These are phyloP conservation scores for Suncus etruscus DNA, from an alignment of 2,113 vertebrate species.

Conservation along the genomic window DNA sequence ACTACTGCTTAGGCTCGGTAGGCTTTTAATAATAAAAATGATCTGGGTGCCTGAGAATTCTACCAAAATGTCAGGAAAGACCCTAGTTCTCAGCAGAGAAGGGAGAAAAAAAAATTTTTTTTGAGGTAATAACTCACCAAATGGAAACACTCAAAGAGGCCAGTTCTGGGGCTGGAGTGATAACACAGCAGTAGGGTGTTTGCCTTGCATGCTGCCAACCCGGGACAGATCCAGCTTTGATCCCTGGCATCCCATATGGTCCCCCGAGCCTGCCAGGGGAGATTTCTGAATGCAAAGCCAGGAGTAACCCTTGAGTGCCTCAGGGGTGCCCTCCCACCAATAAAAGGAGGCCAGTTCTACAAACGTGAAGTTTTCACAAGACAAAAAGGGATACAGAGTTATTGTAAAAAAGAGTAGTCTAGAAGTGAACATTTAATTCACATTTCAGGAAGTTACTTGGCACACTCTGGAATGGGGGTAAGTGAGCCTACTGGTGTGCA, in stretches of 20 bases:
- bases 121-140: background rate
- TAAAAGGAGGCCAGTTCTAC: background rate
- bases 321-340: no score
- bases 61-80: background rate
- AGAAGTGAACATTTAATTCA: background rate
- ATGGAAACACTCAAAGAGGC: background rate
- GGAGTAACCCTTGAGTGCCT: no score
- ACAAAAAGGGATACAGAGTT: background rate
- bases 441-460: background rate
- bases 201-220: no score
- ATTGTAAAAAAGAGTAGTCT: background rate
- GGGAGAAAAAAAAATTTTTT: background rate
- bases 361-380: constrained; percentile 1
- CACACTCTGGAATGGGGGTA: background rate
- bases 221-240: no score
- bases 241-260: no score
- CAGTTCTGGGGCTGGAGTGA: no score
- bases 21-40: background rate
- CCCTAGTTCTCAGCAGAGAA: background rate
- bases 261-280: no score
- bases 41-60: background rate
- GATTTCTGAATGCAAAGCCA: no score
- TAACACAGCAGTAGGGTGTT: background rate
- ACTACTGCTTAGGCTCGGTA: background rate
- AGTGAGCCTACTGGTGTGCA: background rate